Evolutionary conservation across 2,888 invertebrate genomes (phyloP), one percentile per base, ranked within the genome.

Genomic region (Morpho achilles): DNA sequence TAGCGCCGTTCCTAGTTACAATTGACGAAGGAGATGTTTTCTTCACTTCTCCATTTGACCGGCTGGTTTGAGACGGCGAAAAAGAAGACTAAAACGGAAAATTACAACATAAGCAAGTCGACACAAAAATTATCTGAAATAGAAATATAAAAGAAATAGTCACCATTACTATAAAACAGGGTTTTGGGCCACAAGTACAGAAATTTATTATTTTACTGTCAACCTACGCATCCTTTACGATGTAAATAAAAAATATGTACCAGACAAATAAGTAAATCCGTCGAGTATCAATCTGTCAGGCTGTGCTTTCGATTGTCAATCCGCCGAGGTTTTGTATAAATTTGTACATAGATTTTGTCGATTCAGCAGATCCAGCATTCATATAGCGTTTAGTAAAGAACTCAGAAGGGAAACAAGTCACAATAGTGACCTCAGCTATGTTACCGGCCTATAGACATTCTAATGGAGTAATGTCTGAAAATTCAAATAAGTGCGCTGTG

Each of bases 1-100:
- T 92, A 58, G 93, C 92, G 58, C 91, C 91, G 75, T 93, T 92
- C 72, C 93, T 87, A 57, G 93, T 93, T 23, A 92, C 84, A 63
- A 93, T 89, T 55, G 63, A 84, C n/a, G 87, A 79, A n/a, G 81
- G 69, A n/a, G 83, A 79, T 32, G 84, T 80, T 51, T 72, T 74
- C 66, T 85, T 89, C 65, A 79, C 86, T 56, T 67, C 75, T 22
- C 87, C 87, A 43, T 79, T 79, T 44, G 79, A 77, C 3, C 83
- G 79, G 53, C 81, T 79, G 22, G 81, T 77, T 16, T 73, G 67
- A 45, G 76, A 79, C 48, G 76, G 70, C 46, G 79, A 77, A 51
- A 82, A 54, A 60, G 80, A 69, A 77, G 86, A 67, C 82, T 87
- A 62, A 82, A 82, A 84, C 67, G 61, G 74, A 74, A 59, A 63